Conservation (phyloP, 2,888 invertebrate species). For the Anodontia alba region DNA sequence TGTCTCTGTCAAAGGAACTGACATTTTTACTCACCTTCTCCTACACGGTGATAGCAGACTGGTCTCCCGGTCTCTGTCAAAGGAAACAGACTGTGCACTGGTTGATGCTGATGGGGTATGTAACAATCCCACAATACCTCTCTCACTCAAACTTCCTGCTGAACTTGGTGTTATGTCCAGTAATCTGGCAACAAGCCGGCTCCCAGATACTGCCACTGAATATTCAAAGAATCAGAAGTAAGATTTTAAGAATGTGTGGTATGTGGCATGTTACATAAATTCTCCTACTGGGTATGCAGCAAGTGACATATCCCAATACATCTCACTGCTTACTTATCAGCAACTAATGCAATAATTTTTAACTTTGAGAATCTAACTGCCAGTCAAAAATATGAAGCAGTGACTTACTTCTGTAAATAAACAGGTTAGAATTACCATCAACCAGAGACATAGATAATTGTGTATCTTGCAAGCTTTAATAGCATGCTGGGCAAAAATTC, state of each 20-base stretch:
- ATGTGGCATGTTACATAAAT: background rate
- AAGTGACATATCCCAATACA: too few relatives aligned
- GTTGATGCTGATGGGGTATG: constrained; percentile 64
- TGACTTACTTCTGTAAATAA: too few relatives aligned
- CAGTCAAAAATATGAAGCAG: too few relatives aligned
- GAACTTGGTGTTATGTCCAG: constrained; percentile 45
- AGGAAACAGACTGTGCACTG: constrained; percentile 64
- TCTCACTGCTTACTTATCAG: too few relatives aligned
- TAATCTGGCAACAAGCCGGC: constrained; percentile 65
- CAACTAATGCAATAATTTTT: too few relatives aligned
- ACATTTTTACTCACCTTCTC: constrained; percentile 27
- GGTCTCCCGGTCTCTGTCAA: constrained; percentile 69
- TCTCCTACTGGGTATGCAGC: too few relatives aligned
- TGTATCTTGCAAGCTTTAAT: too few relatives aligned
- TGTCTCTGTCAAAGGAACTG: constrained; percentile 67
- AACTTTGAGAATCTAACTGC: too few relatives aligned
- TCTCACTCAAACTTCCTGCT: constrained; percentile 48
- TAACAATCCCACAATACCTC: constrained; percentile 70
- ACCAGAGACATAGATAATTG: too few relatives aligned
- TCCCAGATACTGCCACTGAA: constrained; percentile 43
- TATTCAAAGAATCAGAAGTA: too few relatives aligned
- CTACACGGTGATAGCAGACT: constrained; percentile 68
- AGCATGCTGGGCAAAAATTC: too few relatives aligned
- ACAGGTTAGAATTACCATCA: too few relatives aligned
- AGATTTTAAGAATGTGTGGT: background rate